Conservation (phyloP, 2,113 vertebrate species). For the Crotalus tigris region DNA sequence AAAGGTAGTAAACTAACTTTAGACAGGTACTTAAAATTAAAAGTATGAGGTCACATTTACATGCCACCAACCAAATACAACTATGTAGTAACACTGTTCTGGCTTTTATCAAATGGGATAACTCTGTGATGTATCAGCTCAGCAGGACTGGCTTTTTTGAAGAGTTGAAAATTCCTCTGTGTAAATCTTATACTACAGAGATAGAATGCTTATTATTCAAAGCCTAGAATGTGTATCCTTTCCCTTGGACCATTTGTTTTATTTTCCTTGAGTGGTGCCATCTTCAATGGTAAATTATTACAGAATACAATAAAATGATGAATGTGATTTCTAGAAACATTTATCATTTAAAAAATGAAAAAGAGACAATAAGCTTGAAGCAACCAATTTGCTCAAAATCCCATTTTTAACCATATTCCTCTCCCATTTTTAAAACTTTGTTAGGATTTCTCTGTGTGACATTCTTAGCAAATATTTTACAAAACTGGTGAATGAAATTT, state of each 20-base stretch:
- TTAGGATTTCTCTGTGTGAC: not conserved
- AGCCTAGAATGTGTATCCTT: not conserved
- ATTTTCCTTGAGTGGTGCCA: not conserved
- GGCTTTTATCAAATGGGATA: constrained; percentile 2
- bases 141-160: not conserved
- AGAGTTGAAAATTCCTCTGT: constrained; percentile 23
- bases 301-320: too few species aligned
- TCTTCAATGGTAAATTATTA: not conserved
- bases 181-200: rapidly evolving
- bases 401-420: not conserved
- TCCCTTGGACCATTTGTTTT: not conserved
- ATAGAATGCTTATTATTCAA: not conserved
- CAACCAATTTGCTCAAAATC: not conserved
- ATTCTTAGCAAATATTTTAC: not conserved
- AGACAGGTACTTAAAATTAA: not conserved
- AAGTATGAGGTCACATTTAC: not conserved
- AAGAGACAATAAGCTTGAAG: not conserved
- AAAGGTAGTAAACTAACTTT: not conserved
- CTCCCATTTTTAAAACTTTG: not conserved
- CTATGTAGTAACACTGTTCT: not conserved
- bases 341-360: not conserved
- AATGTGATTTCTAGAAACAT: not conserved
- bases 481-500: not conserved
- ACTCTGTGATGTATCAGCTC: not conserved
- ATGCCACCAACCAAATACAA: constrained; percentile 28